Evolutionary conservation across 2,113 vertebrate species (phyloP).

Genomic region (Lycocorax pyrrhopterus): DNA sequence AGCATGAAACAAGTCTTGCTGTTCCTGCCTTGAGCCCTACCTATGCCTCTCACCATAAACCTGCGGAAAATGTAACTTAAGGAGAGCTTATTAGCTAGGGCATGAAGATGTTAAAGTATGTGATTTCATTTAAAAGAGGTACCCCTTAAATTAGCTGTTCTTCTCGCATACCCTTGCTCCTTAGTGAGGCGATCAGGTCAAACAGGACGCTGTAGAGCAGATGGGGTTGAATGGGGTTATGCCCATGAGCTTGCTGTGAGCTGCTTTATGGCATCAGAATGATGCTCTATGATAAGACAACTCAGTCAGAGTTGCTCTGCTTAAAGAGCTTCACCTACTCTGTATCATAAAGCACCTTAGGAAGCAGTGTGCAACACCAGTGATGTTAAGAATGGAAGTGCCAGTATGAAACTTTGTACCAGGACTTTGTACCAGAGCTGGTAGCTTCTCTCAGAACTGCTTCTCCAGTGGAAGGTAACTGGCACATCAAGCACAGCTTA

Average conservation of each 20-base stretch:
- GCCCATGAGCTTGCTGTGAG: not conserved
- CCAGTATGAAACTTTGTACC: not conserved
- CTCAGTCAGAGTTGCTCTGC: not conserved
- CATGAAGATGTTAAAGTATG: not conserved
- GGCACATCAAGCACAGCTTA: not conserved
- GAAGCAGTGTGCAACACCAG: not conserved
- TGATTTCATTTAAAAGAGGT: not conserved
- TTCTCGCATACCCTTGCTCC: not conserved
- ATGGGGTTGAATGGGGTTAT: not conserved
- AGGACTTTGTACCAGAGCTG: not conserved
- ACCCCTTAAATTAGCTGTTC: not conserved
- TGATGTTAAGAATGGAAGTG: not conserved
- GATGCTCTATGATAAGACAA: accelerated
- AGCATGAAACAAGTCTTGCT: not conserved
- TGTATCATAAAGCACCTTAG: not conserved
- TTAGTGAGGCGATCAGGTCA: not conserved
- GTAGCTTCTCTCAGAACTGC: not conserved
- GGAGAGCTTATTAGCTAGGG: not conserved
- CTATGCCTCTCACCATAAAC: not conserved
- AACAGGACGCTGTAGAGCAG: not conserved
- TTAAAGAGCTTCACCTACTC: not conserved
- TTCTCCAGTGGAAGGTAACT: not conserved
- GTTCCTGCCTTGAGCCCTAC: not conserved
- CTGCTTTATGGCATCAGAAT: not conserved
- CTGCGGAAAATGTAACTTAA: not conserved